These are phyloP conservation scores for Zaprionus nigranus DNA, from an alignment of 1,140 invertebrate genomes.

Conservation along the genomic window DNA sequence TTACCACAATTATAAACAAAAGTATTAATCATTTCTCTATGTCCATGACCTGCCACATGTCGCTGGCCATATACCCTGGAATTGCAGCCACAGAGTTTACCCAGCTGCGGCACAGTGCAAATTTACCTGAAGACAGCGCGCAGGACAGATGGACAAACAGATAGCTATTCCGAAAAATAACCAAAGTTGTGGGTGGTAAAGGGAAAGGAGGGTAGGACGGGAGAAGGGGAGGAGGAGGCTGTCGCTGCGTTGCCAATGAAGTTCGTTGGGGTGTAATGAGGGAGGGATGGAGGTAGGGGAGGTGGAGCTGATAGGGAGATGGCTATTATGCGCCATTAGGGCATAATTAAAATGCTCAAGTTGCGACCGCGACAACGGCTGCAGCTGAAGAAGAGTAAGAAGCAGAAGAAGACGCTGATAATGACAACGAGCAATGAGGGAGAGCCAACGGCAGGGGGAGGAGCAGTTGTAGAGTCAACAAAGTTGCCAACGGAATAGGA, in stretches of 20 bases:
- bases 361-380: constrained; percentile 36
- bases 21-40: background rate
- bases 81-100: constrained; percentile 37
- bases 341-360: constrained; percentile 84
- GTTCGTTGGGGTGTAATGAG: constrained; percentile 49
- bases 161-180: constrained; percentile 62
- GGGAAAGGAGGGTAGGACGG: background rate
- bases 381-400: background rate
- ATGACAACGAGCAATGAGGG: background rate
- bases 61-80: constrained; percentile 1
- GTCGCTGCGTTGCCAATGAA: constrained; percentile 49
- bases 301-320: constrained; percentile 24
- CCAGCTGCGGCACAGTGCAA: constrained; percentile 61
- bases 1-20: background rate
- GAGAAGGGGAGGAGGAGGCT: background rate
- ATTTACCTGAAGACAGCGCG: constrained; percentile 70
- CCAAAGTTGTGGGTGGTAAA: constrained; percentile 47
- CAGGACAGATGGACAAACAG: constrained; percentile 38
- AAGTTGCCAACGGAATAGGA: background rate
- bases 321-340: constrained; percentile 82
- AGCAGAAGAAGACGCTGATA: constrained; percentile 35
- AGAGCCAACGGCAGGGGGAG: background rate
- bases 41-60: background rate
- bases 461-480: background rate
- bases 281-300: background rate